phyloP scores from a whole-genome alignment of 2,113 vertebrate genomes.

The Brachyhypopomus occidentalis region DNA sequence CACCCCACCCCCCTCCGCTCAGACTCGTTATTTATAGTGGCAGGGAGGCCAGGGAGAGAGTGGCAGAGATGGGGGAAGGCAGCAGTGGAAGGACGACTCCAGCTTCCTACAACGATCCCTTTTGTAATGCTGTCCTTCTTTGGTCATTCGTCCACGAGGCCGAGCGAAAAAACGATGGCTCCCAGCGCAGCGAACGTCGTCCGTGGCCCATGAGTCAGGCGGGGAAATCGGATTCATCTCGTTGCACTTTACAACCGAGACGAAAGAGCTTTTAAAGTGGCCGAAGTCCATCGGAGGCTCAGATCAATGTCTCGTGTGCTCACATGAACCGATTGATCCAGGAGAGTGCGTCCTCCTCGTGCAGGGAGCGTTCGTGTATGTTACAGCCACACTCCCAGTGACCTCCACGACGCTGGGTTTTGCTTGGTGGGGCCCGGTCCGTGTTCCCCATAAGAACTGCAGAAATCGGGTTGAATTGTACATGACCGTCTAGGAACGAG shows the following conservation, averaged over 20 bases:
- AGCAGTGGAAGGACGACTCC: slow-evolving; percentile 5
- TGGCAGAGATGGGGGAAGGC: slow-evolving; percentile 1
- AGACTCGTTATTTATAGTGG: slow-evolving; percentile 68
- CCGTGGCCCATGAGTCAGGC: not conserved
- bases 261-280: slow-evolving; percentile 4
- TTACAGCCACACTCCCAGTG: not conserved
- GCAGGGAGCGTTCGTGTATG: not conserved
- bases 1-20: slow-evolving; percentile 32
- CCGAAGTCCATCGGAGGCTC: not conserved
- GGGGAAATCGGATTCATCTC: not conserved
- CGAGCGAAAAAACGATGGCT: not conserved
- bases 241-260: slow-evolving; percentile 3
- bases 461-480: too few relatives aligned
- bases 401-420: too few relatives aligned
- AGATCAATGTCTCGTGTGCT: not conserved
- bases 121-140: not conserved
- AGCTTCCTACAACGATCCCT: not conserved
- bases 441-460: too few relatives aligned
- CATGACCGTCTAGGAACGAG: too few relatives aligned
- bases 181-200: too few relatives aligned
- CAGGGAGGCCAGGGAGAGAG: slow-evolving; percentile 57
- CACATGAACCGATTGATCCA: not conserved
- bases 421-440: not conserved
- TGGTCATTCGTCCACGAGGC: not conserved
- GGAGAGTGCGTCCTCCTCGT: not conserved